Evolutionary conservation across 2,797 vertebrate genomes (phyloP).

Genomic region (Podarcis lilfordi): DNA sequence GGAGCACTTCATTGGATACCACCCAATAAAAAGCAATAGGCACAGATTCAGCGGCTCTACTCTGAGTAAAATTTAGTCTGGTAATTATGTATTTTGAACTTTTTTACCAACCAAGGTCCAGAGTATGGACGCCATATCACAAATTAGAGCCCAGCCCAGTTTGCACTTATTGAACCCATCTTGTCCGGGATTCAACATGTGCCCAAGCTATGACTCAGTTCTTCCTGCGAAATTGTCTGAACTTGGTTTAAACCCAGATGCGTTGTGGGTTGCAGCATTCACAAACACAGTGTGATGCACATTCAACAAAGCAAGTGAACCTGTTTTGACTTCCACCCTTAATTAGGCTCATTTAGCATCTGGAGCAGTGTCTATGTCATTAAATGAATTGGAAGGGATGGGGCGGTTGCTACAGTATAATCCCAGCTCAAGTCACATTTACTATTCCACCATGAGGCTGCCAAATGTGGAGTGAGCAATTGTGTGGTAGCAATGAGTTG

Average conservation of each 20-base stretch:
- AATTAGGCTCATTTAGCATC: background rate
- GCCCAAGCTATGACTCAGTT: background rate
- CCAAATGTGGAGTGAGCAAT: background rate
- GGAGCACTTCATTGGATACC: no score
- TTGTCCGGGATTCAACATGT: background rate
- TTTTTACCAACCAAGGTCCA: no score
- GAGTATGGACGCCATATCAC: background rate
- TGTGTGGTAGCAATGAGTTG: background rate
- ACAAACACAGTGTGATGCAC: background rate
- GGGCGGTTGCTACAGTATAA: background rate
- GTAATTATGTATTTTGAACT: no score
- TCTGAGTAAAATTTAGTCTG: no score
- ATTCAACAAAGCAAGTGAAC: background rate
- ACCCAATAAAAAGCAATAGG: no score
- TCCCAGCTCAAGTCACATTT: background rate
- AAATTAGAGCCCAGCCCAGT: background rate
- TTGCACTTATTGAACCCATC: background rate
- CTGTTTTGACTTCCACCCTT: background rate
- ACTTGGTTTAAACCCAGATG: background rate
- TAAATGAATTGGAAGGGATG: background rate
- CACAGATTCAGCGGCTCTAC: no score
- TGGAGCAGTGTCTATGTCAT: background rate
- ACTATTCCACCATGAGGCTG: background rate
- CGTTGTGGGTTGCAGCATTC: background rate
- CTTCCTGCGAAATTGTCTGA: background rate